Evolutionary conservation across 64 coral and sea anemone genomes (phyloP), one percentile per base, ranked within the genome.

Genomic region (Catalaphyllia jardinei): DNA sequence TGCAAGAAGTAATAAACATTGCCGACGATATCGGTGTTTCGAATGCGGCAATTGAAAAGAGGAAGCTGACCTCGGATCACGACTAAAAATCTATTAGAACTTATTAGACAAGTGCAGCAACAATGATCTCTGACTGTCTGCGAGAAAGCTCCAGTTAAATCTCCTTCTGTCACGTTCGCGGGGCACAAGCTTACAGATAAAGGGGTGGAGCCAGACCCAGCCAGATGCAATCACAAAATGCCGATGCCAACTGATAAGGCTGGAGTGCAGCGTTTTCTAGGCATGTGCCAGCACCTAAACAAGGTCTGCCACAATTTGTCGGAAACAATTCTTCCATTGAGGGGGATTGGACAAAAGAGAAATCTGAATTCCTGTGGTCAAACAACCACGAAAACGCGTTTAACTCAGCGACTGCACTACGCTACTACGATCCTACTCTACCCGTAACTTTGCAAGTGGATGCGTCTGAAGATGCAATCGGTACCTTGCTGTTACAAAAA

Each of bases 131-230:
- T 17, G 39, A n/a, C 75, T 79, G 25, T 77, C 74, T 12, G 35
- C 55, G 18, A 76, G 51, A 22, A 89, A 89, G 22, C 6, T 79
- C 0, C 52, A 89, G 20, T 69, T 78, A 77, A 78, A 29, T 65
- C 76, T 25, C 3, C 20, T 2, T 76, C 62, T 42, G 88, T 89
- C 18, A 42, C 65, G 17, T 89, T 89, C 77, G 80, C 80, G 76
- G 75, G 77, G 19, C 63, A 89, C 46, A 72, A 46, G 10, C 63
- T 79, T 8, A 79, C 76, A 57, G n/a, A n/a, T n/a, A n/a, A 69
- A 72, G 77, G 76, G 4, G 33, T 80, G 2, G 42, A 80, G 17
- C 46, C 67, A 0, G 77, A 89, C 31, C 31, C 88, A 54, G 6
- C 39, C 20, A 72, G 67, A 67, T 0, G 13, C 38, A 16, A 87